phyloP scores from a whole-genome alignment of 2,113 vertebrate species.

The Guaruba guarouba region DNA sequence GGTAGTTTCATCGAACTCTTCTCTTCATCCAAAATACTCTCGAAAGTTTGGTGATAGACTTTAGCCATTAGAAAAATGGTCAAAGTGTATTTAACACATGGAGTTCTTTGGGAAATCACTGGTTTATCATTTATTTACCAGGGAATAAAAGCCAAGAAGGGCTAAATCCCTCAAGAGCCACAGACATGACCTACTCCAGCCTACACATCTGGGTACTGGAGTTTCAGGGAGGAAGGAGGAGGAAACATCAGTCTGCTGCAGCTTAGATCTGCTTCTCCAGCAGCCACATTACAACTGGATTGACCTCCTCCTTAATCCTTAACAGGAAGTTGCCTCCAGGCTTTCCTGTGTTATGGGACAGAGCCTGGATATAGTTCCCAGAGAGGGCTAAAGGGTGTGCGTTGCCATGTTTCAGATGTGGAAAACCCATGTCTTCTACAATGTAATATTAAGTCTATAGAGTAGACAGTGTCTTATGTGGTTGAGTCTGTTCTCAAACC shows the following conservation, averaged over 20 bases:
- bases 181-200: not conserved
- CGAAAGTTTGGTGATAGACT: not conserved
- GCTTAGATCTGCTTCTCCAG: not conserved
- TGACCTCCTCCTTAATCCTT: not conserved
- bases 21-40: not conserved
- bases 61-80: not conserved
- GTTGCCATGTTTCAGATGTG: not conserved
- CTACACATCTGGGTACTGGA: not conserved
- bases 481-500: not conserved
- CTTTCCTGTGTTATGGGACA: not conserved
- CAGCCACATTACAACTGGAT: not conserved
- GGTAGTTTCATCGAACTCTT: not conserved
- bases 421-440: not conserved
- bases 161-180: not conserved
- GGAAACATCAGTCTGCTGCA: not conserved
- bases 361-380: not conserved
- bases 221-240: not conserved
- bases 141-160: not conserved
- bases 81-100: not conserved
- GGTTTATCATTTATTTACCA: not conserved
- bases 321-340: not conserved
- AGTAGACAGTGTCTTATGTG: not conserved
- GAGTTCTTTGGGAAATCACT: not conserved
- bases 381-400: not conserved
- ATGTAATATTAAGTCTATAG: not conserved